A percentile compares a stretch with the other conserved stretches of the same genome.
Conservation (phyloP, 2,113 vertebrate species). For the Holacanthus passer region DNA sequence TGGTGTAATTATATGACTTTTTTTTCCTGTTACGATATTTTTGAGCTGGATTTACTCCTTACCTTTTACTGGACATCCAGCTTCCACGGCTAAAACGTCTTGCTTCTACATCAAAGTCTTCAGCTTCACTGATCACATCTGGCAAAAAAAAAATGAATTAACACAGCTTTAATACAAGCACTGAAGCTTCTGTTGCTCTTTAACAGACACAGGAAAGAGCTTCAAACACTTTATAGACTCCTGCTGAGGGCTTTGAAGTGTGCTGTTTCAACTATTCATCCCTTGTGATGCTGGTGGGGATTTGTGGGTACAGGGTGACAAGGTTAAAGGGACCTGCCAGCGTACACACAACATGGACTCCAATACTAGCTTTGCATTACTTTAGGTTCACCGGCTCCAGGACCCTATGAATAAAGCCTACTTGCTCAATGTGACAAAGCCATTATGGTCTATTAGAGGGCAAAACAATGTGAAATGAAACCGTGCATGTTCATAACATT, state of each 20-base stretch:
- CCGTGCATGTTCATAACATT: too few relatives aligned
- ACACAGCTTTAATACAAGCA: background rate
- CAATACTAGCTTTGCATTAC: background rate
- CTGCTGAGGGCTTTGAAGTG: conserved; percentile 16
- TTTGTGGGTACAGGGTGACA: background rate
- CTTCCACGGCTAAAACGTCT: conserved; percentile 70
- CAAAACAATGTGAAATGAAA: too few relatives aligned
- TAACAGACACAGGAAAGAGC: background rate
- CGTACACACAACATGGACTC: background rate
- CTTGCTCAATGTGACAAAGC: too few relatives aligned
- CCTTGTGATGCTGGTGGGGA: background rate
- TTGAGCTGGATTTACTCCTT: background rate
- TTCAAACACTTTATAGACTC: background rate
- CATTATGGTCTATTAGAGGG: too few relatives aligned
- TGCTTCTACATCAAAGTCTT: conserved; percentile 44
- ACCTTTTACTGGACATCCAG: conserved; percentile 76
- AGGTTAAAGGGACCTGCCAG: background rate
- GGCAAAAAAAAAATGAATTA: conserved; percentile 15
- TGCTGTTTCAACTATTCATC: background rate
- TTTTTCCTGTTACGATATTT: background rate
- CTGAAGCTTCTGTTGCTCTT: background rate
- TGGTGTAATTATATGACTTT: background rate
- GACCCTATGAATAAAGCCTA: too few relatives aligned
- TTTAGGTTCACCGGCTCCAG: too few relatives aligned
- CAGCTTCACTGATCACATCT: conserved; percentile 57